These are phyloP conservation scores for Noctua janthina DNA, from an alignment of 2,888 invertebrate species.

Conservation along the genomic window DNA sequence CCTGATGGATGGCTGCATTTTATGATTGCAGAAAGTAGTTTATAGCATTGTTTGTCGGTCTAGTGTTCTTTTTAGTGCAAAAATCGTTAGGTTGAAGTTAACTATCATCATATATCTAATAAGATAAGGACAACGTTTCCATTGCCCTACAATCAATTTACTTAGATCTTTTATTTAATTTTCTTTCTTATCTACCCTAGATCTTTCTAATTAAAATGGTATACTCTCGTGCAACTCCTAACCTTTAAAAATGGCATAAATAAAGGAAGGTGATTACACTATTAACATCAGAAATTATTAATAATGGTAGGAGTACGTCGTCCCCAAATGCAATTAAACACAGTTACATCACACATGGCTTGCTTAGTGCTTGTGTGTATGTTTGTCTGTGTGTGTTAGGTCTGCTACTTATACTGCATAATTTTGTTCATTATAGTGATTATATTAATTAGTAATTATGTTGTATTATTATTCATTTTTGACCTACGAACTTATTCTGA, in stretches of 20 bases:
- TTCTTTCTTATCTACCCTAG: constrained; percentile 39
- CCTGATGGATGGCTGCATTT: not conserved
- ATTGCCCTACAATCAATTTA: constrained; percentile 34
- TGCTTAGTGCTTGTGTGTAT: constrained; percentile 28
- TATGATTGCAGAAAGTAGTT: not conserved
- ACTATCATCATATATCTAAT: not conserved
- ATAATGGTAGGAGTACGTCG: constrained; percentile 61
- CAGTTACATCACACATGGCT: constrained; percentile 71
- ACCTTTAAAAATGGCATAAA: constrained; percentile 51
- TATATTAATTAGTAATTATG: not conserved
- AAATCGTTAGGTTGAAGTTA: not conserved
- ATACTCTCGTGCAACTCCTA: constrained; percentile 15
- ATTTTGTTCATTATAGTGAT: not conserved
- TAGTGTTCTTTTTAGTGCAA: not conserved
- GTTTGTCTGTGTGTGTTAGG: constrained; percentile 32
- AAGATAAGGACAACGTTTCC: constrained; percentile 5
- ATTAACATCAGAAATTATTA: constrained; percentile 56
- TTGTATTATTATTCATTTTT: not conserved
- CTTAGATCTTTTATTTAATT: constrained; percentile 31
- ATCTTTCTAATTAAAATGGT: constrained; percentile 51
- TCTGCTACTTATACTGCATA: not conserved
- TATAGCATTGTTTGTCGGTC: not conserved
- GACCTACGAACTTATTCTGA: not conserved
- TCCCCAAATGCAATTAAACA: constrained; percentile 79
- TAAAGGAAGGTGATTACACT: constrained; percentile 59